Percentiles rank a stretch among this genome's conserved stretches.
These are phyloP conservation scores for Vandiemenella viatica DNA, from an alignment of 2,888 invertebrate species.

Conservation along the genomic window DNA sequence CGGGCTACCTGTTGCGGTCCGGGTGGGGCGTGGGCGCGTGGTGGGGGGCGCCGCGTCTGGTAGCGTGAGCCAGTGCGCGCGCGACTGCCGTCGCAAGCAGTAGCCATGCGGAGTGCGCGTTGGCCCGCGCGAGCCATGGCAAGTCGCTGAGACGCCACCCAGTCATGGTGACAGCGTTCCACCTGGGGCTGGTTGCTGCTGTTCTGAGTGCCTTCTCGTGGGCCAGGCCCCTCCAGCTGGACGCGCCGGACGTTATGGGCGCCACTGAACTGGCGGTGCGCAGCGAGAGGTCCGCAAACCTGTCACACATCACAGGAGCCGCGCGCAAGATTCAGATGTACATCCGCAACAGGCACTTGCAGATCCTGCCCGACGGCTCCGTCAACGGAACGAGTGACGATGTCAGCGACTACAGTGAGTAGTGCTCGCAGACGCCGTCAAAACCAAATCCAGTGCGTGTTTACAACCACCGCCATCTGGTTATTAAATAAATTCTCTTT, in stretches of 20 bases:
- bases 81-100: background rate
- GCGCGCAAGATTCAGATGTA: constrained; percentile 69
- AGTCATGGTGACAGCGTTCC: constrained; percentile 9
- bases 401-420: constrained; percentile 74
- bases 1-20: background rate
- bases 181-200: constrained; percentile 7
- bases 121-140: background rate
- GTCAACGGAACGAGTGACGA: constrained; percentile 71
- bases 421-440: too few relatives aligned
- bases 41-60: background rate
- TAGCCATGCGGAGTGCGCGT: background rate
- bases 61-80: background rate
- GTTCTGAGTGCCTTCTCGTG: background rate
- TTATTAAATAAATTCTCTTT: too few relatives aligned
- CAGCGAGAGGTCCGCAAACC: constrained; percentile 63
- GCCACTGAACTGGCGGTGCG: constrained; percentile 25
- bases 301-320: constrained; percentile 65
- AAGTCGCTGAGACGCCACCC: constrained; percentile 2
- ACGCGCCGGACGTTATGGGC: background rate
- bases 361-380: constrained; percentile 68
- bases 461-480: too few relatives aligned
- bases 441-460: too few relatives aligned
- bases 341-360: constrained; percentile 69
- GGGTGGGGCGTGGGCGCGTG: background rate
- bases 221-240: constrained; percentile 1